Evolutionary conservation across 2,888 invertebrate genomes (phyloP).

Genomic region (Megamerina dolium): DNA sequence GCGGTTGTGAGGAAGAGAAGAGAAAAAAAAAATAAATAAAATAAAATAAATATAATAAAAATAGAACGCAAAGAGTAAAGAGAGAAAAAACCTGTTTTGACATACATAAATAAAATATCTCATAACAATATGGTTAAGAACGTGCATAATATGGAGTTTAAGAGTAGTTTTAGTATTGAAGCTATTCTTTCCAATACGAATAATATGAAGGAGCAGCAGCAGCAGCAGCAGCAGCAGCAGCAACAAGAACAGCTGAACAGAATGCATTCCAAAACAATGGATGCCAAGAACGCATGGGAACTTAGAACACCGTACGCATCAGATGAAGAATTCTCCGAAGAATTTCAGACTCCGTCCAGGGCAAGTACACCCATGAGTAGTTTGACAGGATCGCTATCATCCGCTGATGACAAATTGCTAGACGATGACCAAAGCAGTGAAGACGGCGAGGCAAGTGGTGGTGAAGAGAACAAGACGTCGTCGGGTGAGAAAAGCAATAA

Average conservation of each 20-base stretch:
- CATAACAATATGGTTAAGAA: slow-evolving; percentile 38
- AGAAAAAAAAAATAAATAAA: background rate
- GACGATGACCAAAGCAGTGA: slow-evolving; percentile 16
- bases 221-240: slow-evolving; percentile 13
- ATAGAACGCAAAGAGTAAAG: too few relatives aligned
- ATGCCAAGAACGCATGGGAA: slow-evolving; percentile 20
- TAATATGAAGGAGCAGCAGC: slow-evolving; percentile 9
- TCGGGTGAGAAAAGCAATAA: slow-evolving; percentile 55
- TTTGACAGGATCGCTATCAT: slow-evolving; percentile 36
- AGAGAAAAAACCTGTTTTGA: too few relatives aligned
- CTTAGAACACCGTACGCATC: slow-evolving; percentile 24
- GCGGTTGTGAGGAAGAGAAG: background rate
- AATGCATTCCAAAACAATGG: slow-evolving; percentile 15
- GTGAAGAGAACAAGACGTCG: slow-evolving; percentile 28
- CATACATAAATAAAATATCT: slow-evolving; percentile 16
- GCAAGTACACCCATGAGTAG: slow-evolving; percentile 48
- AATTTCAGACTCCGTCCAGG: slow-evolving; percentile 37
- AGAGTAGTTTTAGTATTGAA: slow-evolving; percentile 76
- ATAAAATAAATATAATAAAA: background rate
- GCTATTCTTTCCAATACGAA: slow-evolving; percentile 59
- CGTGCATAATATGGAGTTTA: slow-evolving; percentile 47
- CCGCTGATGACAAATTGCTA: slow-evolving; percentile 20
- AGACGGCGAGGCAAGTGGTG: slow-evolving; percentile 22
- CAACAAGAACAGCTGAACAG: slow-evolving; percentile 12
- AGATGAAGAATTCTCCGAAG: slow-evolving; percentile 35